phyloP scores from a whole-genome alignment of 2,888 invertebrate species.

The Lithophane ornitopus region DNA sequence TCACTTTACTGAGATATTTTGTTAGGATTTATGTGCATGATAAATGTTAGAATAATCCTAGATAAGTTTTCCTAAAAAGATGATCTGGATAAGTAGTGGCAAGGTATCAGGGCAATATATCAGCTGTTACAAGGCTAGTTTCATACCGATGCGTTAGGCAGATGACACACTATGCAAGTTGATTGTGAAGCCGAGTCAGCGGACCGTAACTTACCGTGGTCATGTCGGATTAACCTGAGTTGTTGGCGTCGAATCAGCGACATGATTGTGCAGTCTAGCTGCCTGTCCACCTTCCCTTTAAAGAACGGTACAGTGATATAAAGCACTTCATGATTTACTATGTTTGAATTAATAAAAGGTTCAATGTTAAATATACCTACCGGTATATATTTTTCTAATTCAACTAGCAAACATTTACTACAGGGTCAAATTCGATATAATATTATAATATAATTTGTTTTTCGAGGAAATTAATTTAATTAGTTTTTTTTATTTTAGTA shows the following conservation, averaged over 20 bases:
- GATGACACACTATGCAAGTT: slow-evolving; percentile 45
- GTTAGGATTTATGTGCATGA: slow-evolving; percentile 31
- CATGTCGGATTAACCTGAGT: slow-evolving; percentile 52
- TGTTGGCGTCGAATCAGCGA: slow-evolving; percentile 38
- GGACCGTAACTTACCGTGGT: slow-evolving; percentile 30
- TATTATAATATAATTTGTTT: too few species aligned
- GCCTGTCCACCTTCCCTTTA: neutral
- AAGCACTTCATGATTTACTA: neutral
- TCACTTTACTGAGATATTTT: slow-evolving; percentile 35
- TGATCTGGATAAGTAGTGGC: slow-evolving; percentile 29
- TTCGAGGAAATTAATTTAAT: too few species aligned
- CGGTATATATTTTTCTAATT: too few species aligned
- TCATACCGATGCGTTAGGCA: slow-evolving; percentile 19
- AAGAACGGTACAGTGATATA: slow-evolving; percentile 9
- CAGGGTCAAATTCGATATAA: too few species aligned
- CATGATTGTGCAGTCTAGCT: slow-evolving; percentile 23
- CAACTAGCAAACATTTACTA: too few species aligned
- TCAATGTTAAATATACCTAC: neutral
- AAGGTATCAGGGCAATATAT: slow-evolving; percentile 39
- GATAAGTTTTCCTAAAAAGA: slow-evolving; percentile 26
- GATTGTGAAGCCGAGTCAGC: slow-evolving; percentile 43
- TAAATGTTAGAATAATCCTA: slow-evolving; percentile 30
- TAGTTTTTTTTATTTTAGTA: neutral
- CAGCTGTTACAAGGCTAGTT: slow-evolving; percentile 33
- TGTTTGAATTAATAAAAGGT: neutral